These are phyloP conservation scores for Neotoma lepida DNA, from an alignment of 2,113 vertebrate genomes.

Conservation along the genomic window DNA sequence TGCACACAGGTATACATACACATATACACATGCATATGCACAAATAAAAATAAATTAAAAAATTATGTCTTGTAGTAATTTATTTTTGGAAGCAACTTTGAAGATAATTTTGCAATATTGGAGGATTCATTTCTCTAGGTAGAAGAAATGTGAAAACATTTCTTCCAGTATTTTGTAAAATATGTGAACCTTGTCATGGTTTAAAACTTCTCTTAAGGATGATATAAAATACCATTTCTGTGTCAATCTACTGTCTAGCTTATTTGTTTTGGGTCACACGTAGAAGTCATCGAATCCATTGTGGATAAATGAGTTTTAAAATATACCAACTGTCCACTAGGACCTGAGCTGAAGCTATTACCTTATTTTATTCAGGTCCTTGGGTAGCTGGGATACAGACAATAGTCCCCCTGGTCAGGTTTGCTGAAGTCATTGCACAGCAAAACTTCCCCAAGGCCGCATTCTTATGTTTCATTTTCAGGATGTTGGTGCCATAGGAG, in stretches of 20 bases:
- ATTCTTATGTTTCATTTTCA: constrained; percentile 76
- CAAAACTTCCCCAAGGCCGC: constrained; percentile 66
- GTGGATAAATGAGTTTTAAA: constrained; percentile 64
- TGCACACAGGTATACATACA: too few species aligned
- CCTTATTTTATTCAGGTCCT: constrained; percentile 58
- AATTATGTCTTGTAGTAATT: constrained; percentile 34
- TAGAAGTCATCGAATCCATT: constrained; percentile 56
- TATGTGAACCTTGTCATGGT: neutral
- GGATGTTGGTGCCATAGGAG: constrained; percentile 63
- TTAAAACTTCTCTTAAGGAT: constrained; percentile 32
- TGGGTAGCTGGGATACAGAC: constrained; percentile 33
- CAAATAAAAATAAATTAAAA: neutral
- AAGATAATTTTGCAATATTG: constrained; percentile 3
- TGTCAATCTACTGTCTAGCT: neutral
- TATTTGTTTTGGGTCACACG: constrained; percentile 59
- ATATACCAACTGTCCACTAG: constrained; percentile 47
- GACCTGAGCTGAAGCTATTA: constrained; percentile 39
- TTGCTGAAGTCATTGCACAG: constrained; percentile 63
- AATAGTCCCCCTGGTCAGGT: constrained; percentile 57
- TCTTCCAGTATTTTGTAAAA: constrained; percentile 28
- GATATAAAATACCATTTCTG: constrained; percentile 15
- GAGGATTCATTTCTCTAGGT: neutral
- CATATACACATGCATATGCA: neutral
- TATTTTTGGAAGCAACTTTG: constrained; percentile 46
- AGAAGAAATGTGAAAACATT: neutral